Conservation (phyloP, 2,888 invertebrate genomes). For the Cephalotes varians region DNA sequence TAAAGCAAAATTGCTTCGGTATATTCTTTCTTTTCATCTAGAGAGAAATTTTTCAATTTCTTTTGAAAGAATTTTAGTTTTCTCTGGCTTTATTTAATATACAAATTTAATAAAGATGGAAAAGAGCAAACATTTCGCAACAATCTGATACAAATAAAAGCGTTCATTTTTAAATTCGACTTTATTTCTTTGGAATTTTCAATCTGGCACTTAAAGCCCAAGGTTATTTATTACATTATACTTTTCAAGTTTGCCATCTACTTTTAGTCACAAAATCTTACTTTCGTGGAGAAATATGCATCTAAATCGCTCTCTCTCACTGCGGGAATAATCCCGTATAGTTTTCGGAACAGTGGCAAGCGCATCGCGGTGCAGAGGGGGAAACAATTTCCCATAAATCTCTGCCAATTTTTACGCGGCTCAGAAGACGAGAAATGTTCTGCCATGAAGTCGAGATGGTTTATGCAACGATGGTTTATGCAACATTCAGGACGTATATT, state of each 20-base stretch:
- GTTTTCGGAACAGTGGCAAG: constrained; percentile 22
- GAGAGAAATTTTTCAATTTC: neutral
- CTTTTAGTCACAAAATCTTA: constrained; percentile 29
- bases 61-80: neutral
- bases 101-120: neutral
- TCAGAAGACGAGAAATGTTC: constrained; percentile 27
- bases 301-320: neutral
- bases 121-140: neutral
- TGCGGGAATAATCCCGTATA: constrained; percentile 31
- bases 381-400: constrained; percentile 48
- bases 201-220: neutral
- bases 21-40: neutral
- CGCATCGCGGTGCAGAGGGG: neutral
- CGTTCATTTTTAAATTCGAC: neutral
- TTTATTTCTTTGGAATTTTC: neutral
- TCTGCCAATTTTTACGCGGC: constrained; percentile 44
- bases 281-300: constrained; percentile 17
- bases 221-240: neutral
- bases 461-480: constrained; percentile 41
- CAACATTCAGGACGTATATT: constrained; percentile 55
- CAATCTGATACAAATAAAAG: neutral
- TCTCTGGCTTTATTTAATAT: neutral
- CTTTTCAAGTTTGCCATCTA: constrained; percentile 15
- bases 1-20: neutral
- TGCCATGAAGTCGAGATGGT: constrained; percentile 30